phyloP scores from a whole-genome alignment of 1,140 invertebrate genomes.

The Temnothorax curvispinosus region DNA sequence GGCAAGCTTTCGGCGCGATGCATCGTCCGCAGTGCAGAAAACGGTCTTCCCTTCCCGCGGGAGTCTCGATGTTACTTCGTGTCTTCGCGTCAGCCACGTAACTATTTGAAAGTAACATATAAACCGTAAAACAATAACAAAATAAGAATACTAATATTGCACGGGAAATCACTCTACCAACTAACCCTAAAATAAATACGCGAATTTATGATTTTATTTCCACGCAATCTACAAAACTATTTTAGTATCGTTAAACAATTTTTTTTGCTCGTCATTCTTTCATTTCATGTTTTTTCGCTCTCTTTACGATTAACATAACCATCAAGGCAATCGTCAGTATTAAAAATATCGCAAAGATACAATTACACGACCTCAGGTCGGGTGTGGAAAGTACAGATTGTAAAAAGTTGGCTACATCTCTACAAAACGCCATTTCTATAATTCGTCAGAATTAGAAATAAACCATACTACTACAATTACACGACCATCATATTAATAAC shows the following conservation, averaged over 20 bases:
- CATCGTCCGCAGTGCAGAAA: constrained; percentile 71
- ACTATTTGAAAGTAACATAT: constrained; percentile 14
- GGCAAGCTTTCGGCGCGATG: constrained; percentile 50
- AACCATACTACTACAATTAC: no score
- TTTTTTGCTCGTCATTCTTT: not conserved
- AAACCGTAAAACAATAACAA: not conserved
- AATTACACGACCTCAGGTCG: no score
- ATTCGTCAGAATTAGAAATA: no score
- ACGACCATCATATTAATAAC: not conserved
- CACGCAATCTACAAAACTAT: constrained; percentile 5
- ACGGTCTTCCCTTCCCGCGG: constrained; percentile 55
- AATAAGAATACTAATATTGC: constrained; percentile 39
- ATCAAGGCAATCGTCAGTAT: not conserved
- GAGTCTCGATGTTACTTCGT: constrained; percentile 19
- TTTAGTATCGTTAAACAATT: not conserved
- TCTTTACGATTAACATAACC: not conserved
- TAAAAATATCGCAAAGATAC: not conserved
- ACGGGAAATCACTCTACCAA: not conserved
- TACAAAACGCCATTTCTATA: no score
- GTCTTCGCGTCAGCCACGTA: constrained; percentile 13
- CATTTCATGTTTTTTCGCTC: not conserved
- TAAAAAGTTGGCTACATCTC: no score
- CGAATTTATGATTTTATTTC: constrained; percentile 15
- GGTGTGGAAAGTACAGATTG: no score
- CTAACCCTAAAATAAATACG: not conserved